These are phyloP conservation scores for Spisula subtruncata DNA, from an alignment of 2,888 invertebrate species.

Conservation along the genomic window DNA sequence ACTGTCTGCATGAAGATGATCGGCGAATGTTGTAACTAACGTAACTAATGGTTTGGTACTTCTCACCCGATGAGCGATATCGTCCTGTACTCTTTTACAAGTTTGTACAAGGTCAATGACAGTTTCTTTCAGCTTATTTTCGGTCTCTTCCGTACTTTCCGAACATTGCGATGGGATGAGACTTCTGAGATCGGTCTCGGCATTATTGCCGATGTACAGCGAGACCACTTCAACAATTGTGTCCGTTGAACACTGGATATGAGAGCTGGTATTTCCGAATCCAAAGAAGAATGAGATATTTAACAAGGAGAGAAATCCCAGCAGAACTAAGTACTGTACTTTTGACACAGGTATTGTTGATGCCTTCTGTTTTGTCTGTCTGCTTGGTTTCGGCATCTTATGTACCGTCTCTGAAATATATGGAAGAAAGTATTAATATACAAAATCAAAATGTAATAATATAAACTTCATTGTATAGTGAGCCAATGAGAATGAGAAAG, in stretches of 20 bases:
- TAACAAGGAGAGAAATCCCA: slow-evolving; percentile 35
- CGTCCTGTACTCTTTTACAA: background rate
- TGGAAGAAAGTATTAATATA: background rate
- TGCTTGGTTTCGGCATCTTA: slow-evolving; percentile 26
- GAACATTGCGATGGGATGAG: slow-evolving; percentile 53
- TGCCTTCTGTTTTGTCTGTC: slow-evolving; percentile 12
- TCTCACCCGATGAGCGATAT: background rate
- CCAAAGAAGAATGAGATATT: slow-evolving; percentile 59
- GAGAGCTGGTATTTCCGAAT: slow-evolving; percentile 20
- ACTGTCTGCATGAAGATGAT: slow-evolving; percentile 57
- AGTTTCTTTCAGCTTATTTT: slow-evolving; percentile 34
- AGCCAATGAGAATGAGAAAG: background rate
- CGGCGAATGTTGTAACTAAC: slow-evolving; percentile 66
- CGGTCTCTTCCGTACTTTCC: background rate
- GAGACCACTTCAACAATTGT: slow-evolving; percentile 56
- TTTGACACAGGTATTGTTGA: background rate
- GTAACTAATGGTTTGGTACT: slow-evolving; percentile 54
- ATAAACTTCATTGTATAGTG: no score
- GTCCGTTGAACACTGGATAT: slow-evolving; percentile 55
- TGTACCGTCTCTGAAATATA: slow-evolving; percentile 1
- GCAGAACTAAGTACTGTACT: slow-evolving; percentile 39
- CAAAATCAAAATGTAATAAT: no score
- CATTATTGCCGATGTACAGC: slow-evolving; percentile 56
- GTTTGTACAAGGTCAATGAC: slow-evolving; percentile 38
- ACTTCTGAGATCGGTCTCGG: slow-evolving; percentile 20